Evolutionary conservation across 1,140 invertebrate species (phyloP), one percentile per base, ranked within the genome.

Genomic region (Sipha flava): DNA sequence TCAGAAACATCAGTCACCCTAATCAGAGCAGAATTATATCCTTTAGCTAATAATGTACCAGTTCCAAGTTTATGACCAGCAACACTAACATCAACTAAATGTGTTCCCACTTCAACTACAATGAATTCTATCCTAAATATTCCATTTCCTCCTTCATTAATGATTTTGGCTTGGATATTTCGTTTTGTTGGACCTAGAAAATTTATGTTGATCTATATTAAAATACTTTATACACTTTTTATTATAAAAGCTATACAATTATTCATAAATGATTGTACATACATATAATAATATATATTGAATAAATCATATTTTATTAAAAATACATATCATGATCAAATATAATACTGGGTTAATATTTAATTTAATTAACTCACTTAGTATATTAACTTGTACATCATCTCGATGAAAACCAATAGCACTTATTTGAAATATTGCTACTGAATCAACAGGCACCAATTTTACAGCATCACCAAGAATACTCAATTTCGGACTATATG

Each of bases 11-110:
- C 95, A 49, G 93, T 93, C 81, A 98, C 94, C 87, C 93, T 91
- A 84, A 97, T 97, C 62, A 96, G 88, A 81, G 92, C 93, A 81
- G 94, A 91, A 86, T 97, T 95, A 86, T 97, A 97, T 72, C 95
- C 95, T 89, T 97, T 97, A 81, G 94, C 94, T 77, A 95, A 90
- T 59, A 96, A 89, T 21, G 94, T 94, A 59, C 93, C 94, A 80
- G 91, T 92, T 83, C 92, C 91, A 81, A 96, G 87, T 86, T 95
- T 94, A 84, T 94, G 92, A 81, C 94, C 94, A 81, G 90, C 92
- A 73, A 95, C 92, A 81, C 90, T 89, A 82, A 95, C 92, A 86
- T 97, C 95, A 81, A 97, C 92, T 37, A 95, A 88, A 85, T 96
- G 95, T 81, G 92, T 95, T 83, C 95, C 95, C 81, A 97, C 95